Base-by-base conservation (phyloP, 2,888 invertebrate species). In the Mimas tiliae region DNA sequence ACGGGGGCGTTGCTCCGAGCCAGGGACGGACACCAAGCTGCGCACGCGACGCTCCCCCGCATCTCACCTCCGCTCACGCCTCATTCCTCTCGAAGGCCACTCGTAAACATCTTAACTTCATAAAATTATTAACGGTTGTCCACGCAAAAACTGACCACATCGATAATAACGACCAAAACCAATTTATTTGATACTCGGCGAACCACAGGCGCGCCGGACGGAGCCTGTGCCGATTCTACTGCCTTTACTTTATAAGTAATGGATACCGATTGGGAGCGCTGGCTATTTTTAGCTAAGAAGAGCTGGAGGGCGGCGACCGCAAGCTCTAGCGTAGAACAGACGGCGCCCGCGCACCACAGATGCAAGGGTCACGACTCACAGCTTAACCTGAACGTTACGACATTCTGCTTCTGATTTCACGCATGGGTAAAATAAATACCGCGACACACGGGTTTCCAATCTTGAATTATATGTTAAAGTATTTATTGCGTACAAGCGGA, bases 1-100 rank as follows among this genome's bases (percentile, higher is more conserved):
- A 92, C 93, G 91, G 91, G 93, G 93, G 91, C 93, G 93, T 93
- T 93, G 93, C 91, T 91, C 93, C 90, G 88, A 85, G 84, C 89
- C 93, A 93, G 93, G 93, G 92, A 93, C 93, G 91, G 86, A 86
- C 88, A 84, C 82, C 79, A 84, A 82, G 86, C 85, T 87, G 91
- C 92, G 92, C 92, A 90, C 91, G 91, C 92, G 92, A 89, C 90
- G 86, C 88, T 89, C 83, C 89, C 89, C 86, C 85, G 86, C 87
- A 75, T 76, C 86, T 83, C 83, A 80, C 77, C 77, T 80, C 77
- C 80, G 69, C 71, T 65, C 71, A 67, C 67, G 53, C 62, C 75
- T 68, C 72, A 62, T 70, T 63, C 71, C 72, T 65, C 76, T 69
- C 73, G 78, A 78, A 71, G 73, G 74, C 78, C 77, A 76, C 74